phyloP scores from a whole-genome alignment of 1,140 invertebrate species.

The Calosoma granatense region DNA sequence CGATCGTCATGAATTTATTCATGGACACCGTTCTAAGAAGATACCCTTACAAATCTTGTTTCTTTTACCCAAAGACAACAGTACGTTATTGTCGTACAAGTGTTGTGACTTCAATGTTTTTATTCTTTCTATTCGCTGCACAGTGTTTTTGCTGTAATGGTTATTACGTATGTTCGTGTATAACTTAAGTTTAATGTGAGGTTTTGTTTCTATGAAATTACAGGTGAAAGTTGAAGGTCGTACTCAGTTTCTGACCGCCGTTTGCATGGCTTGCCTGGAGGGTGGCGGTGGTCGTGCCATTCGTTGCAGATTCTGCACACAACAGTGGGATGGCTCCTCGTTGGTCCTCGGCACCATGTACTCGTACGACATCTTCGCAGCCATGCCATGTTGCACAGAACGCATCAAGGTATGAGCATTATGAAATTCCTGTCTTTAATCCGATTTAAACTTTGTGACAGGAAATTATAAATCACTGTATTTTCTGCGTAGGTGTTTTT shows the following conservation, averaged over 20 bases:
- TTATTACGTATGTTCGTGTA: too few relatives aligned
- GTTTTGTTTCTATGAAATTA: slow-evolving; percentile 22
- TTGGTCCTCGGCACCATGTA: slow-evolving; percentile 95
- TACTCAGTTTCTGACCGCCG: slow-evolving; percentile 82
- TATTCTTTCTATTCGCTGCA: not conserved
- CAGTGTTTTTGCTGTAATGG: too few relatives aligned
- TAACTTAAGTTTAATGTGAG: too few relatives aligned
- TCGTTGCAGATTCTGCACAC: slow-evolving; percentile 69
- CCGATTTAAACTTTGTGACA: too few relatives aligned
- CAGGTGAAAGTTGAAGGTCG: slow-evolving; percentile 82
- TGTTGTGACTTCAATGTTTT: not conserved
- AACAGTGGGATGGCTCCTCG: slow-evolving; percentile 85
- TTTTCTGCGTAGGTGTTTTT: not conserved
- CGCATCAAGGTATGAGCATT: slow-evolving; percentile 65
- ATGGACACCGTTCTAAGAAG: not conserved
- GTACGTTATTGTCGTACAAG: not conserved
- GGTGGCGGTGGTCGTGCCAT: slow-evolving; percentile 63
- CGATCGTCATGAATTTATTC: not conserved
- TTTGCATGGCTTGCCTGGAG: slow-evolving; percentile 87
- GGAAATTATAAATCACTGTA: too few relatives aligned
- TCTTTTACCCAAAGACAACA: not conserved
- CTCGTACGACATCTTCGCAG: slow-evolving; percentile 95
- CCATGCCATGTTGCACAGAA: slow-evolving; percentile 88
- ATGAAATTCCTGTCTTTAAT: not conserved
- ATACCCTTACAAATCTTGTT: not conserved